These are phyloP conservation scores for Ceratina calcarata DNA, from an alignment of 1,140 invertebrate species.

Conservation along the genomic window DNA sequence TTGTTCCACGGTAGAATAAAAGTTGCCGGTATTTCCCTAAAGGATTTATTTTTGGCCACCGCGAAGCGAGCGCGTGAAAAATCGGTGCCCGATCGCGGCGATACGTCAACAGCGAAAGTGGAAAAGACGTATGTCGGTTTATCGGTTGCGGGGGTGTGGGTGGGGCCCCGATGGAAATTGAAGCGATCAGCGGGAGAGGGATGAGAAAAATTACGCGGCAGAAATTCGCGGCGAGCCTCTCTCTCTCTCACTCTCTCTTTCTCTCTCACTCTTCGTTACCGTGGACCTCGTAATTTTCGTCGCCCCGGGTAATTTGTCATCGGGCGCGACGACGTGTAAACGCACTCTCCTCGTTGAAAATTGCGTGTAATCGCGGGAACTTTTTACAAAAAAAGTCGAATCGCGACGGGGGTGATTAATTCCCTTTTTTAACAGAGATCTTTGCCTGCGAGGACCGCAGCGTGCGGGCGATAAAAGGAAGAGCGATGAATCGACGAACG, in stretches of 20 bases:
- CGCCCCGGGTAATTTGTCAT: slow-evolving; percentile 64
- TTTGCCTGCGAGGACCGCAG: neutral
- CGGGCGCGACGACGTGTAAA: slow-evolving; percentile 40
- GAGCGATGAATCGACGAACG: slow-evolving; percentile 17
- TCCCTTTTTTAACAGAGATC: slow-evolving; percentile 32
- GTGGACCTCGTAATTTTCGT: slow-evolving; percentile 52
- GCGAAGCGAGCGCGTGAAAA: neutral
- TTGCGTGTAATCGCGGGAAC: neutral
- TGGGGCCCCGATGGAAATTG: slow-evolving; percentile 2
- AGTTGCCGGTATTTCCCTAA: neutral
- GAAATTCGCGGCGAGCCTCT: slow-evolving; percentile 12
- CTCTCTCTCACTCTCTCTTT: too few relatives aligned
- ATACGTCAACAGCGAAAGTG: slow-evolving; percentile 1
- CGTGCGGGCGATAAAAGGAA: slow-evolving; percentile 10
- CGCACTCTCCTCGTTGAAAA: neutral
- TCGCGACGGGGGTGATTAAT: slow-evolving; percentile 53
- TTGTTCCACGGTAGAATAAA: neutral
- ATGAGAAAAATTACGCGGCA: slow-evolving; percentile 9
- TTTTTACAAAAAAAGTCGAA: slow-evolving; percentile 10
- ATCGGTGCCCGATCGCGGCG: neutral
- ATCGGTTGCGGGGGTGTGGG: neutral
- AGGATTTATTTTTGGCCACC: too few relatives aligned
- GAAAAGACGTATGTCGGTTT: neutral
- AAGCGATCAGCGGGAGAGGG: neutral
- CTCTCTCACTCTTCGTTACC: slow-evolving; percentile 45